These are phyloP conservation scores for Rhamphomyia laevipes DNA, from an alignment of 2,888 invertebrate genomes.

Conservation along the genomic window DNA sequence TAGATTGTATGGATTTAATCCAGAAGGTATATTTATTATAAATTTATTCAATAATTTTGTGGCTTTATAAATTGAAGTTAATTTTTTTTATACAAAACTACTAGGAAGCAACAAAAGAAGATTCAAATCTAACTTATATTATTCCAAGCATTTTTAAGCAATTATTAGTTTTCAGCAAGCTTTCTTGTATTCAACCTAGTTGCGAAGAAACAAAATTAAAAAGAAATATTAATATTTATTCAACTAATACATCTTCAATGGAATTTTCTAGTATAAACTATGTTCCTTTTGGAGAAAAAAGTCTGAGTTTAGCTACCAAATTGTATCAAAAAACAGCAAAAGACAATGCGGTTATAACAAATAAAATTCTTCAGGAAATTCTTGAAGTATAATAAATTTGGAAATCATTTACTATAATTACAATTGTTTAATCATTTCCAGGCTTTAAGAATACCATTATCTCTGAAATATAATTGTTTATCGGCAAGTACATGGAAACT, in stretches of 20 bases:
- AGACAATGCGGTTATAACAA: slow-evolving; percentile 56
- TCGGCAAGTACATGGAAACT: slow-evolving; percentile 74
- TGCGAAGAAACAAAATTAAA: slow-evolving; percentile 42
- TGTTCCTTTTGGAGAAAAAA: slow-evolving; percentile 75
- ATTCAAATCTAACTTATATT: slow-evolving; percentile 48
- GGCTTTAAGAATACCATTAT: slow-evolving; percentile 60
- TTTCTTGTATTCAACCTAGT: slow-evolving; percentile 46
- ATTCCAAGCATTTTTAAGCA: slow-evolving; percentile 56
- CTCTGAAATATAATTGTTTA: slow-evolving; percentile 69
- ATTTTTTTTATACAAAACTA: slow-evolving; percentile 8
- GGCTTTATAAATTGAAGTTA: not conserved
- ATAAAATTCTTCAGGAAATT: slow-evolving; percentile 59
- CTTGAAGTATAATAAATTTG: slow-evolving; percentile 30
- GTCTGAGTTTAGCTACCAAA: slow-evolving; percentile 59
- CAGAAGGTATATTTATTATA: slow-evolving; percentile 52
- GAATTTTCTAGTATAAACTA: slow-evolving; percentile 73
- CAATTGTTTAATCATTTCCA: slow-evolving; percentile 6
- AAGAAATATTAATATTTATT: slow-evolving; percentile 25
- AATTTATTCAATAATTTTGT: not conserved
- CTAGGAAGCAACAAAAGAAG: slow-evolving; percentile 46
- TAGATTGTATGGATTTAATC: slow-evolving; percentile 77
- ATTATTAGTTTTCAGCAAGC: slow-evolving; percentile 52
- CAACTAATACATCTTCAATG: slow-evolving; percentile 38
- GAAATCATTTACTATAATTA: not conserved
- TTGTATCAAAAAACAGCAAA: slow-evolving; percentile 63